Evolutionary conservation across 2,113 vertebrate genomes (phyloP).

Genomic region (Vulpes lagopus): DNA sequence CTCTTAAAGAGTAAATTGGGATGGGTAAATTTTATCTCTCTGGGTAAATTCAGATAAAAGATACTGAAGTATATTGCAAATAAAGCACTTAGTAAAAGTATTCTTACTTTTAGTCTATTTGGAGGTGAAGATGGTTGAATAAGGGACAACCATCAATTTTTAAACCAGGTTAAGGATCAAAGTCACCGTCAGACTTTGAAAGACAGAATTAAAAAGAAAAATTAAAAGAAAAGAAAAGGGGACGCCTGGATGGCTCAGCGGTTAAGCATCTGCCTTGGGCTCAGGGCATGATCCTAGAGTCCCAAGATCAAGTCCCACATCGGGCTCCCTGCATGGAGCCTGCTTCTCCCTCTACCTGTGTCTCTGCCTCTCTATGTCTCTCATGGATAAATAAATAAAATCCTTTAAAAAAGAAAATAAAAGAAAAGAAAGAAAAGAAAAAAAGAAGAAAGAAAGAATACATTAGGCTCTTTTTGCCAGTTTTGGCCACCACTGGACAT

Average conservation of each 20-base stretch:
- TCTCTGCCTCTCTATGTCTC: too few species aligned
- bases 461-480: neutral
- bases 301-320: too few species aligned
- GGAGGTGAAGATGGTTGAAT: conserved; percentile 13
- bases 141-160: neutral
- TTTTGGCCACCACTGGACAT: neutral
- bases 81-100: neutral
- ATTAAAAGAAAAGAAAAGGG: too few species aligned
- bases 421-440: too few species aligned
- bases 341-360: too few species aligned
- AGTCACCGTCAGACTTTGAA: neutral
- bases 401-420: too few species aligned
- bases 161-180: conserved; percentile 12
- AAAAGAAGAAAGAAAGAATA: neutral
- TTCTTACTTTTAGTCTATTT: conserved; percentile 26
- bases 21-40: too few species aligned
- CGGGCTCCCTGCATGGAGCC: too few species aligned
- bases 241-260: too few species aligned
- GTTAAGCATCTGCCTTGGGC: too few species aligned
- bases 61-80: conserved; percentile 46
- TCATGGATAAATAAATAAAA: too few species aligned
- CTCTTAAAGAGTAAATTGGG: neutral
- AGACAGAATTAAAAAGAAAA: neutral
- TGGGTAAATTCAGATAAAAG: conserved; percentile 30
- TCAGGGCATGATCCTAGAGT: too few species aligned